Evolutionary conservation across 2,113 vertebrate species (phyloP).

Genomic region (Conger conger): DNA sequence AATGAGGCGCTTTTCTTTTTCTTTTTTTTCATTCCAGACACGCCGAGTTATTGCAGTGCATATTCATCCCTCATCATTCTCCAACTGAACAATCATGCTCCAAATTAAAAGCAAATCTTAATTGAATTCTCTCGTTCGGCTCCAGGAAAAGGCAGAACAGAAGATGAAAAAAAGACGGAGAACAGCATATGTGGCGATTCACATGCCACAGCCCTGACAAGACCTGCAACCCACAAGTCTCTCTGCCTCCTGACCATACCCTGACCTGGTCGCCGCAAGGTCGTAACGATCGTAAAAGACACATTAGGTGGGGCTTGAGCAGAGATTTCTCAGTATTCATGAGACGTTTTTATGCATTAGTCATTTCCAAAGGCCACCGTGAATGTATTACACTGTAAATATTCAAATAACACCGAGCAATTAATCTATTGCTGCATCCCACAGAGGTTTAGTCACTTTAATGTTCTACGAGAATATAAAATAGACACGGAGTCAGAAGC

Average conservation of each 20-base stretch:
- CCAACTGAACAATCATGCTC: conserved; percentile 2
- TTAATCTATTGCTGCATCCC: no score
- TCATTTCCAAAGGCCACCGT: no score
- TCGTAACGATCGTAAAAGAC: not conserved
- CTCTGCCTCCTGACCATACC: not conserved
- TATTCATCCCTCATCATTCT: not conserved
- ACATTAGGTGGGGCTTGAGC: not conserved
- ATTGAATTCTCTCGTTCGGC: not conserved
- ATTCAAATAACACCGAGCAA: no score
- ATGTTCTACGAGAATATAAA: no score
- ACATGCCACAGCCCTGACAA: not conserved
- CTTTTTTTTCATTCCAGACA: not conserved
- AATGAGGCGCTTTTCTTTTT: not conserved
- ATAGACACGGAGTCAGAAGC: no score
- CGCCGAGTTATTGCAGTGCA: not conserved
- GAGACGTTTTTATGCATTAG: not conserved
- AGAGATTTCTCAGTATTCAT: not conserved
- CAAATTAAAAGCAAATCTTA: not conserved
- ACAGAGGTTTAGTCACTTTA: no score
- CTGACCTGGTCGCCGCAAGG: not conserved
- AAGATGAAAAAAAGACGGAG: no score
- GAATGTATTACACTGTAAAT: no score
- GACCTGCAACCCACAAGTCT: not conserved
- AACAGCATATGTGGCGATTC: not conserved
- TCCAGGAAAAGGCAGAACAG: not conserved